Conservation (phyloP, 2,797 vertebrate species). For the Vespertilio murinus region DNA sequence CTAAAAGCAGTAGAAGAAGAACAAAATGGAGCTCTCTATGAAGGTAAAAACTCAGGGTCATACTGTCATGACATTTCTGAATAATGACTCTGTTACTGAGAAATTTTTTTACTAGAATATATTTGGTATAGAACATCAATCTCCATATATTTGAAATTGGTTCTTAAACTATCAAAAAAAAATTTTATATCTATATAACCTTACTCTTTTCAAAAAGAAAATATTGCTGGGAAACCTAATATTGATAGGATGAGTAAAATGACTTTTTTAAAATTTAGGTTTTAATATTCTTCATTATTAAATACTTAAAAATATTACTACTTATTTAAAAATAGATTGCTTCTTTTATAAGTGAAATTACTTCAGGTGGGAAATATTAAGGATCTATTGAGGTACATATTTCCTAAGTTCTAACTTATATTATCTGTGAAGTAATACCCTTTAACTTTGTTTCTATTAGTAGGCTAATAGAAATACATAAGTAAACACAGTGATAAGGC, state of each 20-base stretch:
- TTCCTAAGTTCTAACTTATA: neutral
- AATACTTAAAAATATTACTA: neutral
- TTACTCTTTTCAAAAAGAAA: constrained; percentile 1
- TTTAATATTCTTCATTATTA: constrained; percentile 49
- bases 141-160: neutral
- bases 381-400: neutral
- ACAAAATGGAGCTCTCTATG: constrained; percentile 96
- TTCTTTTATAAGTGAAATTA: neutral
- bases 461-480: neutral
- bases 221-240: neutral
- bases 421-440: neutral
- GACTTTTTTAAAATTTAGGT: neutral
- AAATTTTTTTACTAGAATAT: neutral
- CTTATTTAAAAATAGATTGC: neutral
- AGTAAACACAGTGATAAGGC: neutral
- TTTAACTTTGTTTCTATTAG: neutral
- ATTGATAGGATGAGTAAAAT: constrained; percentile 20
- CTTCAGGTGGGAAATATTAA: neutral
- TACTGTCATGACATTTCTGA: neutral
- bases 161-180: constrained; percentile 7
- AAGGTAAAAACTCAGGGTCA: constrained; percentile 86
- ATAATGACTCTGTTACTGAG: neutral
- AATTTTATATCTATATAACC: neutral
- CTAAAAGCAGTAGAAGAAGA: constrained; percentile 97
- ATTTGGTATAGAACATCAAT: neutral